Base-by-base conservation (phyloP, 2,797 vertebrate species). In the Pteropus rufus region DNA sequence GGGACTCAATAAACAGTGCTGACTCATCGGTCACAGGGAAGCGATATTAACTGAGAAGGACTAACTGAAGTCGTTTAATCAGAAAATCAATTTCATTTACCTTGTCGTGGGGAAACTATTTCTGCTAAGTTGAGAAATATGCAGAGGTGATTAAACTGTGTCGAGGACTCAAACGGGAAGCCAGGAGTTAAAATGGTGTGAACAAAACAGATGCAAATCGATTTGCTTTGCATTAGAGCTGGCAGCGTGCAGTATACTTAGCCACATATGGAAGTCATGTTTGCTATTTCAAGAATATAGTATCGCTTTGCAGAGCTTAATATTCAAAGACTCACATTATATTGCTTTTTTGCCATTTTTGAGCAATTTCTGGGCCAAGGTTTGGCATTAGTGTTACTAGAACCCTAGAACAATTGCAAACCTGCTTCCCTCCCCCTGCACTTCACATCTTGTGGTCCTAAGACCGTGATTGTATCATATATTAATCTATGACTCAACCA, bases 401-500 rank as follows among this genome's bases (percentile, higher is more conserved):
- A 76, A 81, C 62, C 77, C 89, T 81, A 75, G 64, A 89, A 73
- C 87, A 93, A 97, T 94, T 90, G 83, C 87, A 94, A 67, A 85
- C 67, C 95, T 60, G 5, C 75, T 77, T 72, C 64, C 54, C 56
- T 49, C 36, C 76, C 24, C 29, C 64, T 73, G 23, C 9, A 41
- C 31, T 64, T 94, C 39, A 91, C 87, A 76, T 93, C 81, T 76
- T 70, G 62, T 91, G 91, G 86, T 76, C 94, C 90, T 58, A 79
- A 98, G 97, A 95, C 77, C 77, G 56, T 36, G 96, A 24, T 44
- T 96, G 34, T 77, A 92, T 94, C 95, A 94, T 46, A 93, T 95
- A 95, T 97, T 97, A 97, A 97, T 97, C 98, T 95, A 97, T 80
- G 83, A 93, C 39, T 64, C 90, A 89, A 93, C 87, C 86, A 91